phyloP scores from a whole-genome alignment of 2,113 vertebrate species.

The Xiphias gladius region DNA sequence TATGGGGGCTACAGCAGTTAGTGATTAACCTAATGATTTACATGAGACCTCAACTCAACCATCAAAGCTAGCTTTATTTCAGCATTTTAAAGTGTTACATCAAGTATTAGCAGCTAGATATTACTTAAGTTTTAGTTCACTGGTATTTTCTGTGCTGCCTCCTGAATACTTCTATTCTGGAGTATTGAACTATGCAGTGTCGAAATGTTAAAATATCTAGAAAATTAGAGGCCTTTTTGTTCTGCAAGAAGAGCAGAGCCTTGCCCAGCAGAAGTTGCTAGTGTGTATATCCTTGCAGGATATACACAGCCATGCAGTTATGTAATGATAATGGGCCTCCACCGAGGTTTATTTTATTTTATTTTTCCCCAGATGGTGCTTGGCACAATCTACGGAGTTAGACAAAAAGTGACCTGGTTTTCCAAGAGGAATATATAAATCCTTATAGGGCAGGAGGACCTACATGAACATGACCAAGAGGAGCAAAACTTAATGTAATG shows the following conservation, averaged over 20 bases:
- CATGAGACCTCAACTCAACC: neutral
- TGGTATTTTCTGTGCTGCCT: conserved; percentile 1
- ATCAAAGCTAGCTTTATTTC: neutral
- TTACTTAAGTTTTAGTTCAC: conserved; percentile 11
- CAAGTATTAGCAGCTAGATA: conserved; percentile 6
- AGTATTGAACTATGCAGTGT: conserved; percentile 36
- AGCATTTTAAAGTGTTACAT: conserved; percentile 29
- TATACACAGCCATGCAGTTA: conserved; percentile 14
- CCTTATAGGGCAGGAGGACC: conserved; percentile 17
- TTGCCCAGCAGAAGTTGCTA: conserved; percentile 29
- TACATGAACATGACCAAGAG: conserved; percentile 12
- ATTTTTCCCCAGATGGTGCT: conserved; percentile 9
- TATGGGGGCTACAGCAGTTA: neutral
- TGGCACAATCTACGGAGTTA: conserved; percentile 22
- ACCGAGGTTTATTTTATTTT: conserved; percentile 1
- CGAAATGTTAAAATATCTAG: conserved; percentile 48
- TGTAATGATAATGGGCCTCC: conserved; percentile 21
- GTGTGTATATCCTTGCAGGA: conserved; percentile 22
- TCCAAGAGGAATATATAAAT: conserved; percentile 34
- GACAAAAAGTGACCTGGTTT: conserved; percentile 27
- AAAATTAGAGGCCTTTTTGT: conserved; percentile 38
- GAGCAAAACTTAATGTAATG: neutral
- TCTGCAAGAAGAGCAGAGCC: conserved; percentile 2
- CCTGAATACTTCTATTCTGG: conserved; percentile 20
- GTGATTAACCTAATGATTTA: neutral